Evolutionary conservation across 2,113 vertebrate species (phyloP), one percentile per base, ranked within the genome.

Genomic region (Brachyhypopomus occidentalis): DNA sequence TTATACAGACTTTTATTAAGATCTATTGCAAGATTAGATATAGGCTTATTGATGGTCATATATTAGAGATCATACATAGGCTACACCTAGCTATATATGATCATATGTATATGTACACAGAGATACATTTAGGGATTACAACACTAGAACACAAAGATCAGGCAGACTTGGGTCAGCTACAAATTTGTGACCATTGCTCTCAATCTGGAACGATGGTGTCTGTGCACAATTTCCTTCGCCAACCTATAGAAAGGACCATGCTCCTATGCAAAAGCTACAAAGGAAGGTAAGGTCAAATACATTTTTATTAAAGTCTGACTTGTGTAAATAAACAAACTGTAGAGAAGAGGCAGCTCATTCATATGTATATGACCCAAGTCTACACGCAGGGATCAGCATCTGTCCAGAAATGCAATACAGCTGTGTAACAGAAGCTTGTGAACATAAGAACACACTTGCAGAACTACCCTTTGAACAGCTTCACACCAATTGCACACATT

Each of bases 1-100:
- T 81, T 59, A 88, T 79, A 82, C 80, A 76, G 45, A 34, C 34
- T 74, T 81, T 52, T 62, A 36, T 72, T 84, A 84, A 75, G 72
- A 79, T 82, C 87, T 81, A 86, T 84, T 87, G 80, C 80, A 85
- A 88, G 88, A 88, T 85, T 89, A 87, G 67, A 88, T 84, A 89
- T 88, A 86, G 75, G 89, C 82, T 88, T 87, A 89, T 80, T 66
- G 87, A 75, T 77, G 80, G 70, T 89, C 63, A 82, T 73, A 86
- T 88, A 84, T 88, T 86, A 82, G 73, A 84, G 62, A 80, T 78
- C 78, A 83, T 69, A 84, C 70, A 76, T 77, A 70, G 79, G 72
- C 72, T 81, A 81, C 72, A 75, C 55, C 22, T 20, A 72, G 64
- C 79, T 88, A 90, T 82, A 72, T 90, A 78, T 84, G 83, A 83